Conservation (phyloP, 2,888 invertebrate species). For the Caenorhabditis sulstoni region DNA sequence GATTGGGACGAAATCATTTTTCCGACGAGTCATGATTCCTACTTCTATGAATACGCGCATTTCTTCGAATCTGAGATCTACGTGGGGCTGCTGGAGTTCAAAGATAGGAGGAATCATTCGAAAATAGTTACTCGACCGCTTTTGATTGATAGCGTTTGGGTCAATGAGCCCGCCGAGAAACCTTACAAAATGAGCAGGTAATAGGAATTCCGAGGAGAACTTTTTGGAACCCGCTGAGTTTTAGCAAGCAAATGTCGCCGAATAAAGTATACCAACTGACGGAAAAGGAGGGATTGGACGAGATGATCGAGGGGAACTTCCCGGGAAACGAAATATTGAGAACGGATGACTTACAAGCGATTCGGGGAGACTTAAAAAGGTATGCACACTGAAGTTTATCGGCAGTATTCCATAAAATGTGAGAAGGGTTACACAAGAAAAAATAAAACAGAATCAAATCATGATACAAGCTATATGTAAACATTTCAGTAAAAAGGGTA, state of each 20-base stretch:
- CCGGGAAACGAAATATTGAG: conserved; percentile 21
- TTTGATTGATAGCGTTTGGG: conserved; percentile 35
- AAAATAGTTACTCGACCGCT: conserved; percentile 34
- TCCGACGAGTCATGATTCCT: conserved; percentile 15
- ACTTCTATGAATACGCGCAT: conserved; percentile 33
- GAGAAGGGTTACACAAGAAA: no score
- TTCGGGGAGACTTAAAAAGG: conserved; percentile 9
- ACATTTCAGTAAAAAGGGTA: no score
- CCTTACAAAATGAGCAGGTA: conserved; percentile 46
- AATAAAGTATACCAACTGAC: conserved; percentile 24
- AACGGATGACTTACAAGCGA: conserved; percentile 27
- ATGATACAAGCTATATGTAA: no score
- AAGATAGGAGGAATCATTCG: conserved; percentile 2
- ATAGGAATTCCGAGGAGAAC: no score
- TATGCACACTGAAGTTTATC: background rate
- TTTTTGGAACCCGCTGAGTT: no score
- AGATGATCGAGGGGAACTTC: conserved; percentile 13
- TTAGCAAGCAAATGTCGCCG: conserved; percentile 25
- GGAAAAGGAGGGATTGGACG: background rate
- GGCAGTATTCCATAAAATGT: background rate
- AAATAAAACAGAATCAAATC: no score
- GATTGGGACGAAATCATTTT: conserved; percentile 34
- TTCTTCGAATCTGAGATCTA: conserved; percentile 43
- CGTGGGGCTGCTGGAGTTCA: conserved; percentile 34
- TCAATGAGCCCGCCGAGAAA: conserved; percentile 43